Conservation (phyloP, 2,888 invertebrate genomes). For the Orthosia gothica region DNA sequence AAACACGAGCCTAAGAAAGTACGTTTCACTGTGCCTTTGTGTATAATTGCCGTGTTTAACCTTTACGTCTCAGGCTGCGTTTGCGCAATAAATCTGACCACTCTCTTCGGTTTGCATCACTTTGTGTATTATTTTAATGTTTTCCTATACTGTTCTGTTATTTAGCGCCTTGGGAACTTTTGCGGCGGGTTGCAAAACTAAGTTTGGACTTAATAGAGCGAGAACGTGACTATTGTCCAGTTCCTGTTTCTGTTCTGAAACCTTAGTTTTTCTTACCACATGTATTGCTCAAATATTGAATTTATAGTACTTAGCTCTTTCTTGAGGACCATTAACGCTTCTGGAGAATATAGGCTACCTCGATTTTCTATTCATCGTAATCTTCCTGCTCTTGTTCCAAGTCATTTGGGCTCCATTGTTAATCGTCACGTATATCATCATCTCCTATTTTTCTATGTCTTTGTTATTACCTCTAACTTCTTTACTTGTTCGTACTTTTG, state of each 20-base stretch:
- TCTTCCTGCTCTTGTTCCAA: no score
- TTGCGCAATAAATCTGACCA: conserved; percentile 60
- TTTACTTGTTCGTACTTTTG: no score
- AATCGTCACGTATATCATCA: no score
- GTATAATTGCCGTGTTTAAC: conserved; percentile 53
- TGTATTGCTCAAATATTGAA: no score
- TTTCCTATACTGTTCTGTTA: conserved; percentile 46
- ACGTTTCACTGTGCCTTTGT: conserved; percentile 56
- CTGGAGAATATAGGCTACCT: neutral
- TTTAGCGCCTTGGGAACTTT: conserved; percentile 39
- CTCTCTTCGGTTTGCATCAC: conserved; percentile 50
- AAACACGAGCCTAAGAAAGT: conserved; percentile 42
- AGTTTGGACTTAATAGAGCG: conserved; percentile 15
- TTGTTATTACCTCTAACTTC: no score
- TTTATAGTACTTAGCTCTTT: no score
- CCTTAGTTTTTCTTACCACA: neutral
- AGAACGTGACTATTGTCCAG: neutral
- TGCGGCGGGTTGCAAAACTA: conserved; percentile 25
- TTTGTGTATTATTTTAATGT: conserved; percentile 54
- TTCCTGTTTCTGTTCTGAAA: neutral
- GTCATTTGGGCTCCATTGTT: no score
- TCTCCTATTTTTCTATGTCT: no score
- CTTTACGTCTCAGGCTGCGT: conserved; percentile 42
- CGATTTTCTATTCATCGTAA: no score
- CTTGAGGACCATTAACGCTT: neutral